Base-by-base conservation (phyloP, 2,888 invertebrate species). In the Pimpla rufipes region DNA sequence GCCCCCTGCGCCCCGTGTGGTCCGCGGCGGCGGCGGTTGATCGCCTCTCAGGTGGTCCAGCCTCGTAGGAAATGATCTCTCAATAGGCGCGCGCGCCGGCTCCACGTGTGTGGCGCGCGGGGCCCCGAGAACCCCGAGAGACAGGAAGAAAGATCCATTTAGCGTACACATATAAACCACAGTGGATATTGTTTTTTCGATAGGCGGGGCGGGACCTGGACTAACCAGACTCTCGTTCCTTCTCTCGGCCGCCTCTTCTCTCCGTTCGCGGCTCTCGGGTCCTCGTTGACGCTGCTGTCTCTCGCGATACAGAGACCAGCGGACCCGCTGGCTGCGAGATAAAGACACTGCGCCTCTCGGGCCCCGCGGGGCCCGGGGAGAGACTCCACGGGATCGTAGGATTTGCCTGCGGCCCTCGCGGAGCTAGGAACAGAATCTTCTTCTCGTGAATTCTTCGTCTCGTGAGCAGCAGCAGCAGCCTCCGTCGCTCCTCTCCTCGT, bases 21-120 rank as follows among this genome's bases (percentile, higher is more conserved):
- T 85, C 86, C 74, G n/a, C n/a, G 77, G 29, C 29, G 29, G 29
- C 70, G 79, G 73, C 52, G 75, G 70, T 74, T 76, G 29, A 74
- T 59, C 68, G 78, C 79, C 83, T 86, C 83, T 78, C 86, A 86
- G 86, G 86, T 85, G 86, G 86, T 86, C 85, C 85, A 67, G 83
- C 75, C 79, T 83, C 79, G 79, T 83, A 79, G 79, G 62, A 79
- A 83, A 83, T 83, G 83, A 83, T 83, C 83, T 83, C 75, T 83
- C 83, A 83, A 83, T 83, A 83, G 83, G 79, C 66, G 59, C 42
- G 29, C 29, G 29, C 29, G 29, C 29, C 5, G 29, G 29, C 29
- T 29, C 29, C 29, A 3, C 29, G 23, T 10, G 10, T 40, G 55
- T 55, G 55, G 57, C 74, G 67, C 23, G 29, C 29, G 29, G 13